Conservation (phyloP, 2,888 invertebrate species). For the Osmoderma eremita region DNA sequence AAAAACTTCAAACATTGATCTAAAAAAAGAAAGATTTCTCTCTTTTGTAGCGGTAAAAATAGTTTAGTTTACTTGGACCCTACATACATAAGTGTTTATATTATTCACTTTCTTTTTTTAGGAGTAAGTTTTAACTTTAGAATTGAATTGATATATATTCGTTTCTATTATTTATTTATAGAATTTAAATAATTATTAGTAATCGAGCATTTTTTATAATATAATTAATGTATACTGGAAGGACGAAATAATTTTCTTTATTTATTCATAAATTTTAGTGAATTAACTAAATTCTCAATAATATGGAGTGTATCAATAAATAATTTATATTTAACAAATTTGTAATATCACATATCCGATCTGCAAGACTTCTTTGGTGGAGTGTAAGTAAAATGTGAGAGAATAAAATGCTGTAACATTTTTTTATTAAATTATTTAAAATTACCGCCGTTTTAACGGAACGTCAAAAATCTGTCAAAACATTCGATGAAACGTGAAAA, state of each 20-base stretch:
- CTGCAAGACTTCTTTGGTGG: slow-evolving; percentile 24
- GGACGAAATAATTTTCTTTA: too few species aligned
- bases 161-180: neutral
- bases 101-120: neutral
- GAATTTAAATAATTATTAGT: too few species aligned
- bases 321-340: slow-evolving; percentile 25
- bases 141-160: slow-evolving; percentile 23
- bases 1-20: slow-evolving; percentile 2
- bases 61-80: slow-evolving; percentile 25
- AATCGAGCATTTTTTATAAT: too few species aligned
- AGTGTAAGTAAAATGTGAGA: neutral
- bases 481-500: neutral
- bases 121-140: slow-evolving; percentile 19
- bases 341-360: slow-evolving; percentile 31
- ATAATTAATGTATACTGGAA: too few species aligned
- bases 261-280: too few species aligned
- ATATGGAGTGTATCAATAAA: too few species aligned
- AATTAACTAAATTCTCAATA: too few species aligned
- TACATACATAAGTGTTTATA: slow-evolving; percentile 9
- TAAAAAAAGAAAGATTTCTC: neutral
- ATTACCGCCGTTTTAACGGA: neutral
- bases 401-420: too few species aligned
- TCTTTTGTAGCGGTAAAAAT: slow-evolving; percentile 10
- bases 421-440: too few species aligned
- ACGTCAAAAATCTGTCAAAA: slow-evolving; percentile 3